Percentiles rank a stretch among this genome's conserved stretches.
phyloP scores from a whole-genome alignment of 2,113 vertebrate genomes.

The Chelonoidis abingdonii region DNA sequence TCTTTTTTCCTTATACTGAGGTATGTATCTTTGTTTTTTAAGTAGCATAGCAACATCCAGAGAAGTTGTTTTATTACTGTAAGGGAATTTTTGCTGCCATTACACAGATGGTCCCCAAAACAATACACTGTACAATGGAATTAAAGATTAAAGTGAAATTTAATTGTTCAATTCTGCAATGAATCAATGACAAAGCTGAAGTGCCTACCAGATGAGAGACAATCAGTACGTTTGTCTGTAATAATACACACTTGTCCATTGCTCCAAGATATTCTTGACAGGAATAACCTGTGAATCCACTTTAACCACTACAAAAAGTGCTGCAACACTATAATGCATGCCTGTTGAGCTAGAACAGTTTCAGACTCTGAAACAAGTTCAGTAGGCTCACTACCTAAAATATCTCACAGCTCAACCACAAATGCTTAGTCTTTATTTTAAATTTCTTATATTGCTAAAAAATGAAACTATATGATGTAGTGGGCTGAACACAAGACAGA shows the following conservation, averaged over 20 bases:
- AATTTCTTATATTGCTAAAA: background rate
- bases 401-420: background rate
- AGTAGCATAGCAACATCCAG: background rate
- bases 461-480: background rate
- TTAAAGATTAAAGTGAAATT: background rate
- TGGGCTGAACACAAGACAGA: background rate
- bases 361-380: background rate
- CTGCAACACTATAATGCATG: background rate
- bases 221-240: background rate
- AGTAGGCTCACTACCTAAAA: background rate
- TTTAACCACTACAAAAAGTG: background rate
- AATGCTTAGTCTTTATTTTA: background rate
- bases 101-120: background rate
- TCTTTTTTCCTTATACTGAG: background rate
- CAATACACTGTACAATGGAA: background rate
- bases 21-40: background rate
- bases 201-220: background rate
- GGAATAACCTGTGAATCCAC: constrained; percentile 49
- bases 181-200: background rate
- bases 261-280: constrained; percentile 9
- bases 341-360: background rate
- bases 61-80: background rate
- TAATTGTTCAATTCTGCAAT: background rate
- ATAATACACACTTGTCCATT: background rate
- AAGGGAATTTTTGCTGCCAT: background rate